phyloP scores from a whole-genome alignment of 1,140 invertebrate genomes.

The Latrodectus geometricus region DNA sequence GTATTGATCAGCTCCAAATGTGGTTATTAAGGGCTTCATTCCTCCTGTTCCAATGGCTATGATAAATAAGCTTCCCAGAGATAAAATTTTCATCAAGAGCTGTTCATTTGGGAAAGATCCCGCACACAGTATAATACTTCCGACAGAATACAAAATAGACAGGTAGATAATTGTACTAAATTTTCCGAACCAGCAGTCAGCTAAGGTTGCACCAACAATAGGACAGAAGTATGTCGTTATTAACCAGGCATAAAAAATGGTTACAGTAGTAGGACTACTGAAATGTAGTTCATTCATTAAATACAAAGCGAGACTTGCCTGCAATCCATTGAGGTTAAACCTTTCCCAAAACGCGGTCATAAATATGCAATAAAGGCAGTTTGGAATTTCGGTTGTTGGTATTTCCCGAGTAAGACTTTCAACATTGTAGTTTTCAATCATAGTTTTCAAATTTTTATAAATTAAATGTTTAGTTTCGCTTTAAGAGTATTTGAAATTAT shows the following conservation, averaged over 20 bases:
- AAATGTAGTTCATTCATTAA: slow-evolving; percentile 78
- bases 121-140: slow-evolving; percentile 81
- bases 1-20: slow-evolving; percentile 99
- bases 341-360: slow-evolving; percentile 96
- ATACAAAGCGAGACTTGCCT: slow-evolving; percentile 80
- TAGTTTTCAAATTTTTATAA: too few relatives aligned
- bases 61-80: slow-evolving; percentile 78
- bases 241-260: slow-evolving; percentile 84
- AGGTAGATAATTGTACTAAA: slow-evolving; percentile 73
- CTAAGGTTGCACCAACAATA: slow-evolving; percentile 87
- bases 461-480: too few relatives aligned
- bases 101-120: background rate
- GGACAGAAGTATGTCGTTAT: slow-evolving; percentile 88
- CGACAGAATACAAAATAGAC: slow-evolving; percentile 88
- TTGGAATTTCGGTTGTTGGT: slow-evolving; percentile 72
- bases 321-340: slow-evolving; percentile 89
- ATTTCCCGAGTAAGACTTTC: too few relatives aligned
- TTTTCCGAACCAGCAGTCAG: slow-evolving; percentile 88
- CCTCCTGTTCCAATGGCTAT: slow-evolving; percentile 93
- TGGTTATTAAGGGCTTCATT: slow-evolving; percentile 96
- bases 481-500: too few relatives aligned
- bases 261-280: slow-evolving; percentile 76
- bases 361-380: slow-evolving; percentile 90
- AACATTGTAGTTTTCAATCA: too few relatives aligned
- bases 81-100: slow-evolving; percentile 68